A percentile compares a stretch with the other conserved stretches of the same genome.
Evolutionary conservation across 2,888 invertebrate species (phyloP).

Genomic region (Siphonodentalium dalli): DNA sequence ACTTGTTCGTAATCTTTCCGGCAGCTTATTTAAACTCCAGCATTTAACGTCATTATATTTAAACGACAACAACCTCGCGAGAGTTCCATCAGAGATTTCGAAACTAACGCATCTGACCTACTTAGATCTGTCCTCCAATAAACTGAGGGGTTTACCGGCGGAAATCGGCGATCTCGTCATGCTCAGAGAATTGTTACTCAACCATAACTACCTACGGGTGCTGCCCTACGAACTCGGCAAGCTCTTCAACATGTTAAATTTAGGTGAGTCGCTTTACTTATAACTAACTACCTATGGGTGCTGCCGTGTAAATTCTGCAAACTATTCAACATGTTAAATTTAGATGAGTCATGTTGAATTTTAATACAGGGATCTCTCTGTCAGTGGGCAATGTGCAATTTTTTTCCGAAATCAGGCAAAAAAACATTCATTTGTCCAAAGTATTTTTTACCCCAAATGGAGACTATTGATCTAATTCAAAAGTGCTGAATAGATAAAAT

Average conservation of each 20-base stretch:
- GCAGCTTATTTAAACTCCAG: constrained; percentile 86
- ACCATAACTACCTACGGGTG: constrained; percentile 91
- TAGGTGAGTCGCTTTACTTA: constrained; percentile 76
- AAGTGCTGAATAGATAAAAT: no score
- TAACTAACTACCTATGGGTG: no score
- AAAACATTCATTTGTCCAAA: no score
- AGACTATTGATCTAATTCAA: no score
- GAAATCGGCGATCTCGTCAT: constrained; percentile 96
- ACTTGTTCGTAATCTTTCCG: constrained; percentile 91
- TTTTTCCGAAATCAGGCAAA: no score
- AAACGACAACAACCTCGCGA: constrained; percentile 91
- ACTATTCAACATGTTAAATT: no score
- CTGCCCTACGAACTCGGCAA: constrained; percentile 97
- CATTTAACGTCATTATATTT: constrained; percentile 94
- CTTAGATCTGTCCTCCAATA: constrained; percentile 93
- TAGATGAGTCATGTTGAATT: no score
- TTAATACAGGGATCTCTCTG: no score
- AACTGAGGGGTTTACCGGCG: constrained; percentile 89
- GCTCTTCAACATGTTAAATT: constrained; percentile 91
- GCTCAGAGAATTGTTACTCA: constrained; percentile 91
- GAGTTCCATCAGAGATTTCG: constrained; percentile 90
- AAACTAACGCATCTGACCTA: constrained; percentile 83
- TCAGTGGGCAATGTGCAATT: no score
- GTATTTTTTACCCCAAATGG: no score
- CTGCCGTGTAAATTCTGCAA: no score